Percentiles rank a stretch among this genome's conserved stretches.
These are phyloP conservation scores for Mylabris phalerata DNA, from an alignment of 1,140 invertebrate species.

Conservation along the genomic window DNA sequence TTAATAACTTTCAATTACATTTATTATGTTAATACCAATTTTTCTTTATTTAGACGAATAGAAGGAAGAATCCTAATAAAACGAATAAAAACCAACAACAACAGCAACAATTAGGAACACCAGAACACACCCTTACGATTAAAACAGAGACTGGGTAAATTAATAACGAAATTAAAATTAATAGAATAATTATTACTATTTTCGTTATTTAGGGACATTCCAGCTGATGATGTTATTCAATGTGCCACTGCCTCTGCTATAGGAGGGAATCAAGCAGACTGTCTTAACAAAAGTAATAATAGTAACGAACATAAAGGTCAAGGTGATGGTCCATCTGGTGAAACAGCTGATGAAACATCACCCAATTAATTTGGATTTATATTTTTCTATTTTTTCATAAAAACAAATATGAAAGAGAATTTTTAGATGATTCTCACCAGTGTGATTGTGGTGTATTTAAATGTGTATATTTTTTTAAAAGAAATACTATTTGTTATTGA, in stretches of 20 bases:
- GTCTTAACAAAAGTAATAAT: slow-evolving; percentile 14
- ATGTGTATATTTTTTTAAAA: too few species aligned
- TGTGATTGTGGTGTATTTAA: too few species aligned
- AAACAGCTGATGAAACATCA: too few species aligned
- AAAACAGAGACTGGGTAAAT: slow-evolving; percentile 36
- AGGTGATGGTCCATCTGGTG: slow-evolving; percentile 32
- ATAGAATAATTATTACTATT: neutral
- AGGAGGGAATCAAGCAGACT: slow-evolving; percentile 27
- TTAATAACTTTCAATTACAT: too few species aligned
- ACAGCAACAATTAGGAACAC: slow-evolving; percentile 29
- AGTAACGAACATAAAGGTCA: slow-evolving; percentile 37
- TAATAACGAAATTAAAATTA: neutral
- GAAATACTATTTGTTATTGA: too few species aligned
- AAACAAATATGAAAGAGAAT: too few species aligned
- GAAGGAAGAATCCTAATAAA: slow-evolving; percentile 35
- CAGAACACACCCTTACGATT: slow-evolving; percentile 30
- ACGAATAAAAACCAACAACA: slow-evolving; percentile 28
- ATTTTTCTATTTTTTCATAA: too few species aligned
- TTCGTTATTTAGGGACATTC: slow-evolving; percentile 26
- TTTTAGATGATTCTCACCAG: too few species aligned
- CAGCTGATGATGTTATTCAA: slow-evolving; percentile 21
- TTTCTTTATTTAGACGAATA: slow-evolving; percentile 29
- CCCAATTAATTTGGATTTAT: too few species aligned
- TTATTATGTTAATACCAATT: neutral
- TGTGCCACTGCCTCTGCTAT: slow-evolving; percentile 13